A percentile compares a stretch with the other conserved stretches of the same genome.
Conservation (phyloP, 2,888 invertebrate genomes). For the Halictus ligatus region DNA sequence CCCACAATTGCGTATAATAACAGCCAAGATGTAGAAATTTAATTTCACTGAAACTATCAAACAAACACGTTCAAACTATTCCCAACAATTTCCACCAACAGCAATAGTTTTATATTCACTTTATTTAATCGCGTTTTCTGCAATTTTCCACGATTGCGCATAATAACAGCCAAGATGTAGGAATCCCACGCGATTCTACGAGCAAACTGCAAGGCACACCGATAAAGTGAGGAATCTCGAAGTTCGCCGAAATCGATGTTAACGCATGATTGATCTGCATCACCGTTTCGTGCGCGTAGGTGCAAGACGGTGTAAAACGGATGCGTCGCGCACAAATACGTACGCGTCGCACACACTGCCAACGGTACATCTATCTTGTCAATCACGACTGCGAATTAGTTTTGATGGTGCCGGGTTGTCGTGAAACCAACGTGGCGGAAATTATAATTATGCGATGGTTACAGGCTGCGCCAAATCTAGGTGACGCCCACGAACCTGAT, state of each 20-base stretch:
- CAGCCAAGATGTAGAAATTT: not conserved
- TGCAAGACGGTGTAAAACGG: slow-evolving; percentile 51
- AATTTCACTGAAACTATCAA: too few relatives aligned
- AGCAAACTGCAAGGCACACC: not conserved
- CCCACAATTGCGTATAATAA: not conserved
- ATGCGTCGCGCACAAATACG: slow-evolving; percentile 24
- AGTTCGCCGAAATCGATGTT: slow-evolving; percentile 54
- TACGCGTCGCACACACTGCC: slow-evolving; percentile 21
- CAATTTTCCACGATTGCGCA: not conserved
- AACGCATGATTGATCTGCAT: slow-evolving; percentile 58
- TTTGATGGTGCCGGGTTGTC: slow-evolving; percentile 50
- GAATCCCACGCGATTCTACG: not conserved
- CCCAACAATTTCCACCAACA: not conserved
- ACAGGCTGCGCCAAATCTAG: slow-evolving; percentile 7
- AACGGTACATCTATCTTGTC: slow-evolving; percentile 42
- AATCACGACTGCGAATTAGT: slow-evolving; percentile 58
- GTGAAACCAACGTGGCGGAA: slow-evolving; percentile 42
- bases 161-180: not conserved
- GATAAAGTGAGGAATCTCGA: slow-evolving; percentile 40
- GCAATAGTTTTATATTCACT: not conserved
- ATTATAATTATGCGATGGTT: slow-evolving; percentile 34
- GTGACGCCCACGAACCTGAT: not conserved
- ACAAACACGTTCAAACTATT: not conserved
- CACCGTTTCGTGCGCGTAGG: slow-evolving; percentile 27
- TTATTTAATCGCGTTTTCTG: not conserved